Percentiles rank a stretch among this genome's conserved stretches.
Evolutionary conservation across 1,140 invertebrate genomes (phyloP).

Genomic region (Probaryconus sp.): DNA sequence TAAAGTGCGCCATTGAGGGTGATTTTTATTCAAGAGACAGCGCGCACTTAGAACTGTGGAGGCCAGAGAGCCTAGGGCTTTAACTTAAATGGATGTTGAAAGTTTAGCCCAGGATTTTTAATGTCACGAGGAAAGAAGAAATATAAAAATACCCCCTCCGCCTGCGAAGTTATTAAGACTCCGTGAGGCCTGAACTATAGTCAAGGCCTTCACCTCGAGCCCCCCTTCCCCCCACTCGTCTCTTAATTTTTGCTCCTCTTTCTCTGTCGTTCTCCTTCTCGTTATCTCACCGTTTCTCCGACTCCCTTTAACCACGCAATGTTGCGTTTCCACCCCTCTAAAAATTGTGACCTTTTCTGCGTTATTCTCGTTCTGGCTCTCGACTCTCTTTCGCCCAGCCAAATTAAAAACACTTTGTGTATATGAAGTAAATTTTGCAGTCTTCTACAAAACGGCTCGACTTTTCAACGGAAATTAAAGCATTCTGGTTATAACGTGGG

Average conservation of each 20-base stretch:
- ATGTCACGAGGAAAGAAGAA: conserved; percentile 69
- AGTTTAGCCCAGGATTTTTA: conserved; percentile 75
- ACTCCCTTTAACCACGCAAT: conserved; percentile 11
- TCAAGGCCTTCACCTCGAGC: conserved; percentile 31
- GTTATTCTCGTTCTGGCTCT: conserved; percentile 38
- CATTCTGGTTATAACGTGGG: no score
- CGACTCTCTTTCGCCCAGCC: conserved; percentile 59
- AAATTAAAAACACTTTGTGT: conserved; percentile 68
- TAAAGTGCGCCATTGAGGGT: conserved; percentile 75
- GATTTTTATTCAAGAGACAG: conserved; percentile 77
- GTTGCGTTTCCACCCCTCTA: conserved; percentile 8
- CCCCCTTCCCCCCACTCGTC: background rate
- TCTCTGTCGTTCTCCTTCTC: conserved; percentile 20
- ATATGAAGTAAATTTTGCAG: conserved; percentile 41
- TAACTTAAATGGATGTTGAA: conserved; percentile 75
- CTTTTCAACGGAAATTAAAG: conserved; percentile 7
- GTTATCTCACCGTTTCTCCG: conserved; percentile 2
- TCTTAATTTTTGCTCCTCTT: conserved; percentile 21
- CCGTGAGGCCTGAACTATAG: conserved; percentile 53
- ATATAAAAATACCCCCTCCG: conserved; percentile 72
- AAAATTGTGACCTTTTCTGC: conserved; percentile 35
- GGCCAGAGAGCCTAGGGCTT: conserved; percentile 67
- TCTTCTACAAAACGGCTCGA: conserved; percentile 11
- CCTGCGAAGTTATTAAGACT: conserved; percentile 71
- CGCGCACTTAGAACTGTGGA: conserved; percentile 64